Conservation (phyloP, 2,888 invertebrate genomes). For the Miltochrista miniata region DNA sequence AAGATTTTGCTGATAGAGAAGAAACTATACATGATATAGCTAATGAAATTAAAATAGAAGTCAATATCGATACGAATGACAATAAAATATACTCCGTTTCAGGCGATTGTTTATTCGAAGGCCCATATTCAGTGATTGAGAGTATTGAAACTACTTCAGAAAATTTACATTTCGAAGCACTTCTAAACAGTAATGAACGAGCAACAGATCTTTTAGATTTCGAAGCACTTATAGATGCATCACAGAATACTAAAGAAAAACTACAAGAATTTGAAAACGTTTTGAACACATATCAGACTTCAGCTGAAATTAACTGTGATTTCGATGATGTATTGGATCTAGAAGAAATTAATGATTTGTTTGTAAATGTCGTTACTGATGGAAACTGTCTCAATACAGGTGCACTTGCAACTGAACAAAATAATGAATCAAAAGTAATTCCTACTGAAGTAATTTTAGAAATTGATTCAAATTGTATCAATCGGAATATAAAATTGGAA, state of each 20-base stretch:
- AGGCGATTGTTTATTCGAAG: background rate
- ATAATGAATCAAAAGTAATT: background rate
- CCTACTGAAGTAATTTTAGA: background rate
- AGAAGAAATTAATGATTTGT: constrained; percentile 2
- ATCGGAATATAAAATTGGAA: background rate
- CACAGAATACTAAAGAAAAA: background rate
- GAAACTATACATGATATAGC: background rate
- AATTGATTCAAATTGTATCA: background rate
- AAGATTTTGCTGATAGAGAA: background rate
- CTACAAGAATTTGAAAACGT: constrained; percentile 19
- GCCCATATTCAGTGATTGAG: background rate
- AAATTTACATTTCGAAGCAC: constrained; percentile 8
- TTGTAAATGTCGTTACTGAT: constrained; percentile 3
- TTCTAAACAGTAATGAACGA: too few species aligned
- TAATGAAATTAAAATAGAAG: background rate
- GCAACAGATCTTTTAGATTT: too few species aligned
- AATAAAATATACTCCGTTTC: constrained; percentile 1
- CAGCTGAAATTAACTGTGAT: background rate
- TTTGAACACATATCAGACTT: constrained; percentile 5
- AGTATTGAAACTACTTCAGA: background rate
- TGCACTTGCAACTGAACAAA: background rate
- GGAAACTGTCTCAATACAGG: background rate
- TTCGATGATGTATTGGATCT: background rate
- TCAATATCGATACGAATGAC: background rate
- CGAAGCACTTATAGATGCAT: constrained; percentile 6